Evolutionary conservation across 2,888 invertebrate genomes (phyloP), one percentile per base, ranked within the genome.

Genomic region (Cheilosia soror): DNA sequence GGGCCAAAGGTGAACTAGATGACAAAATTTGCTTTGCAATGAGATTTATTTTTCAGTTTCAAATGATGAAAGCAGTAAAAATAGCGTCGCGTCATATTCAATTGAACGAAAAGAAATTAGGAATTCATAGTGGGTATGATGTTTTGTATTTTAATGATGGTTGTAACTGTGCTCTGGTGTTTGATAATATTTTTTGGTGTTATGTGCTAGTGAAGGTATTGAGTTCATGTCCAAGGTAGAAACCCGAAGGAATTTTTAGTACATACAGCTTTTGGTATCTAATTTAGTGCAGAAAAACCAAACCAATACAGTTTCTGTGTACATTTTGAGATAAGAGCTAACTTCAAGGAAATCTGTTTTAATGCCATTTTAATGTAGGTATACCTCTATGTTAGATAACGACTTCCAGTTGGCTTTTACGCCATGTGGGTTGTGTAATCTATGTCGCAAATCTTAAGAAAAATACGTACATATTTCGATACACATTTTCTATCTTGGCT

Each of bases 11-110:
- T 57, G 40, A 78, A 58, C 57, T 20, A 25, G 42, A n/a, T 76
- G n/a, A 49, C 37, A 37, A 11, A 37, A 11, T 20, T 33, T 33
- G 33, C 9, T 33, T 6, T 33, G 7, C 7, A 9, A 0, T 37
- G 11, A 2, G 11, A 37, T 37, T 37, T 11, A 9, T 13, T 29
- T 51, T 29, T n/a, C 7, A 37, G n/a, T 55, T 55, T 44, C 31
- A 44, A 60, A 58, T 77, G 77, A 76, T 62, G 58, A 82, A 65
- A 65, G 42, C 20, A 37, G 15, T 62, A 58, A 63, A 65, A 77
- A 71, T 82, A 82, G 63, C 29, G 3, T 57, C 15, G 69, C 51
- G 27, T 27, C 13, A 9, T 37, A 25, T 76, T 68, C 62, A 33
- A 5, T 37, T 31, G 15, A 37, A 20, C 20, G 20, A 44, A 9